These are phyloP conservation scores for Virgularia gustaviana DNA, from an alignment of 92 coral and sea anemone genomes.

Conservation along the genomic window DNA sequence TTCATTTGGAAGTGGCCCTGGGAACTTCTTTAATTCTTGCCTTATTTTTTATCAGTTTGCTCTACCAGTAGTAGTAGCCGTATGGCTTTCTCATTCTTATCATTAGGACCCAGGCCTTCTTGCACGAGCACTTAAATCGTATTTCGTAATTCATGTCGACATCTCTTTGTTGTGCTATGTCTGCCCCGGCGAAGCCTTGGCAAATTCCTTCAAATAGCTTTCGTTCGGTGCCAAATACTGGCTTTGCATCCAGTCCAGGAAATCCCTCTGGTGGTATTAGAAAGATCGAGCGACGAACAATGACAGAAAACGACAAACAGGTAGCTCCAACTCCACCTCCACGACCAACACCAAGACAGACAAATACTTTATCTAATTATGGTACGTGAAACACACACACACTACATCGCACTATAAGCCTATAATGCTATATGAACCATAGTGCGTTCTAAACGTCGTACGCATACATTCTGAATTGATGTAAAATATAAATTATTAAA, in stretches of 20 bases:
- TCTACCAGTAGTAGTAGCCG: too few species aligned
- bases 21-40: too few species aligned
- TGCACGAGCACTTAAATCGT: background rate
- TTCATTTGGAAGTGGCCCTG: too few species aligned
- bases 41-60: too few species aligned
- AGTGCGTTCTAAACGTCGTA: background rate
- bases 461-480: background rate
- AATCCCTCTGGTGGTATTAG: conserved; percentile 30
- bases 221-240: conserved; percentile 54
- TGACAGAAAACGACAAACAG: conserved; percentile 33
- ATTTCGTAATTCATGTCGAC: background rate
- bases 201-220: conserved; percentile 69
- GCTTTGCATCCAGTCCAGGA: conserved; percentile 48
- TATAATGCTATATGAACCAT: too few species aligned
- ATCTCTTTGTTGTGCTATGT: conserved; percentile 47
- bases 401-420: too few species aligned
- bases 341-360: conserved; percentile 58
- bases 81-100: too few species aligned
- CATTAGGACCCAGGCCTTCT: conserved; percentile 9
- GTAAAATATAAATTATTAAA: too few species aligned
- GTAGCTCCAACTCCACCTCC: conserved; percentile 72
- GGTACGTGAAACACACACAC: conserved; percentile 9
- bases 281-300: conserved; percentile 27
- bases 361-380: conserved; percentile 39
- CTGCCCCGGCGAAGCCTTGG: conserved; percentile 96